Conservation (phyloP, 2,797 vertebrate species). For the Heterohyrax brucei region DNA sequence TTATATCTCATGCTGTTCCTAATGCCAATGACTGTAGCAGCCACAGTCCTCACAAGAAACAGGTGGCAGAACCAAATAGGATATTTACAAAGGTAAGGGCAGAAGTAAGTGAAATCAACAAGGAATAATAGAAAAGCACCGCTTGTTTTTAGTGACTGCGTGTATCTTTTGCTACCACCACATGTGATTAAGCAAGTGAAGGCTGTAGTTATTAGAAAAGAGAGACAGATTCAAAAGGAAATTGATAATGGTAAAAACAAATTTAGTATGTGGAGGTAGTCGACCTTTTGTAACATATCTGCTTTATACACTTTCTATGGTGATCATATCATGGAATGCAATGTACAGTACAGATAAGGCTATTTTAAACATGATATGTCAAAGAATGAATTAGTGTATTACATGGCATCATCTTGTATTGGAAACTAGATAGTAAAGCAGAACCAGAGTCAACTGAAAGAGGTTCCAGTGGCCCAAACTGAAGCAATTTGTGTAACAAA, state of each 20-base stretch:
- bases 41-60: too few species aligned
- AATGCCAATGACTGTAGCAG: too few species aligned
- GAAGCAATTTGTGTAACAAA: too few species aligned
- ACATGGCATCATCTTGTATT: neutral
- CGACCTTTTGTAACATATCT: neutral
- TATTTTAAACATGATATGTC: neutral
- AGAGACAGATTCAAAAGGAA: neutral
- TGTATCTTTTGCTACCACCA: neutral
- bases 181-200: neutral
- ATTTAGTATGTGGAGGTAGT: neutral
- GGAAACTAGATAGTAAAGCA: neutral
- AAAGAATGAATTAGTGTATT: neutral
- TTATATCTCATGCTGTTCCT: too few species aligned
- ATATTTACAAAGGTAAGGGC: too few species aligned
- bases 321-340: neutral
- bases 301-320: neutral
- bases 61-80: too few species aligned
- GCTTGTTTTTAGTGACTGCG: neutral
- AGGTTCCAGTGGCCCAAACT: too few species aligned
- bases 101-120: too few species aligned
- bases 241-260: neutral
- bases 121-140: neutral
- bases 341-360: neutral
- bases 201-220: neutral
- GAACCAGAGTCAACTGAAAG: neutral